Evolutionary conservation across 2,888 invertebrate species (phyloP), one percentile per base, ranked within the genome.

Genomic region (Sarcophaga subvicina): DNA sequence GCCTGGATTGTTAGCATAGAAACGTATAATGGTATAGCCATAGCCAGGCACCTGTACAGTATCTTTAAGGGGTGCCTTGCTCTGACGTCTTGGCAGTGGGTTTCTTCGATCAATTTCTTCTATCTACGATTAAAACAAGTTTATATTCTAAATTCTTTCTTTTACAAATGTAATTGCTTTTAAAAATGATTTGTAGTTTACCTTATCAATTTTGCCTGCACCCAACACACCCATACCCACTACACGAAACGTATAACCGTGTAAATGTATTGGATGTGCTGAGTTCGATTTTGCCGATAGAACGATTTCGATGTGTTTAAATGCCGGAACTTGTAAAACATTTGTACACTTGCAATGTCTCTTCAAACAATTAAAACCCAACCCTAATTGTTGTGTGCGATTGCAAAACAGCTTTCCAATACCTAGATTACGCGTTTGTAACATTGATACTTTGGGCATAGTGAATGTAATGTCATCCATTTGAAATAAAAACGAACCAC

Each of bases 141-240:
- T 10, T 37, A 8, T 2, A 37, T 37, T 37, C 2, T 37, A 37
- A 37, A 37, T 37, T 37, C 37, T 8, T 2, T 37, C 8, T 37
- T 2, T 10, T 37, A 2, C 0, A 37, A 37, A 8, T 37, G 37
- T 37, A 37, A 37, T 37, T 54, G 22, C 25, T 22, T 64, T 67
- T 47, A 5, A 77, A 49, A 59, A 20, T 54, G 22, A 3, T 10
- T 22, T 45, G n/a, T 60, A 80, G 47, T 37, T 87, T 71, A 90
- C 90, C 80, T 88, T 88, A 77, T 88, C 89, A 20, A 93, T 91
- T 71, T 90, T 90, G 22, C 90, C 73, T 81, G 90, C 89, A 1
- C 91, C 92, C 12, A 93, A 89, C 12, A 92, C 91, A 66, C 92
- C 92, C 92, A 92, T 92, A 72, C 92, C 92, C 4, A 92, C 90